Evolutionary conservation across 30 jellyfish, hydroid and myxozoan species (phyloP).

Genomic region (Phacellophora camtschatica): DNA sequence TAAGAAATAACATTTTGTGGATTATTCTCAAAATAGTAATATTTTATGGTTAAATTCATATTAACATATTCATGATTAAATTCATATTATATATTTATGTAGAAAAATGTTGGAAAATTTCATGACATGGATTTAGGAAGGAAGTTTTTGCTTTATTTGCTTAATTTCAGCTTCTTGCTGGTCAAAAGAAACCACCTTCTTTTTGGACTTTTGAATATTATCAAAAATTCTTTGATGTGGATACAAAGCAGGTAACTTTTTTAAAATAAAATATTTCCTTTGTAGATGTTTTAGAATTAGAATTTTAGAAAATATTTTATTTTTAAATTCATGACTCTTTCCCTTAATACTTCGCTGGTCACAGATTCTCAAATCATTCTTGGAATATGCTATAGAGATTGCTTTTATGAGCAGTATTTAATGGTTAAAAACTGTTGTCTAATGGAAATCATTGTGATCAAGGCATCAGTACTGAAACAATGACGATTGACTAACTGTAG

Average conservation of each 20-base stretch:
- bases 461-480: too few relatives aligned
- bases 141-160: neutral
- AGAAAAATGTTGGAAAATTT: neutral
- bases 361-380: too few relatives aligned
- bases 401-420: too few relatives aligned
- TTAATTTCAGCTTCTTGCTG: conserved; percentile 73
- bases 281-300: neutral
- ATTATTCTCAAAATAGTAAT: too few relatives aligned
- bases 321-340: neutral
- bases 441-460: too few relatives aligned
- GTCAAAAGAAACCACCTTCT: conserved; percentile 83
- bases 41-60: too few relatives aligned
- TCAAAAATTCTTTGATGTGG: conserved; percentile 94
- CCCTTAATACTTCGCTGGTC: too few relatives aligned
- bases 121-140: neutral
- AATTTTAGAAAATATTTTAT: neutral
- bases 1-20: neutral
- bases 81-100: too few relatives aligned
- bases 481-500: too few relatives aligned
- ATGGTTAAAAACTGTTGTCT: too few relatives aligned
- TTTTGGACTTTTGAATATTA: conserved; percentile 95
- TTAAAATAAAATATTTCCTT: neutral
- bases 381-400: too few relatives aligned
- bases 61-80: too few relatives aligned
- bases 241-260: conserved; percentile 76